A percentile compares a stretch with the other conserved stretches of the same genome.
phyloP scores from a whole-genome alignment of 2,113 vertebrate species.

The Notothenia rossii region DNA sequence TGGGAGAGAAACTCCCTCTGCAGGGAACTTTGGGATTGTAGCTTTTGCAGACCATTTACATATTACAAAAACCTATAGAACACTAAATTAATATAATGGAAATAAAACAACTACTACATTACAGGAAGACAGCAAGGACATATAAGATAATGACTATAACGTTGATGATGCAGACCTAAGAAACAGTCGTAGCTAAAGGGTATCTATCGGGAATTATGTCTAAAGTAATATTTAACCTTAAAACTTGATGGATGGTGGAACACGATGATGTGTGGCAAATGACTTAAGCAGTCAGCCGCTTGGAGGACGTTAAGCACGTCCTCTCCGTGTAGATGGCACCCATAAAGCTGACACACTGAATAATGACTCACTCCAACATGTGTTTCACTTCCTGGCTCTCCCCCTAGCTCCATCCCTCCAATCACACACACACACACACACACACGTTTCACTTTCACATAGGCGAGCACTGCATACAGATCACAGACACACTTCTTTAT shows the following conservation, averaged over 20 bases:
- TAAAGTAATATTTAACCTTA: background rate
- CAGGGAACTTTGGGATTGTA: too few relatives aligned
- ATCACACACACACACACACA: constrained; percentile 10
- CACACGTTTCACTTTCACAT: constrained; percentile 29
- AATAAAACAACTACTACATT: too few relatives aligned
- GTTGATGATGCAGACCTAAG: background rate
- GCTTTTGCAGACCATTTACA: too few relatives aligned
- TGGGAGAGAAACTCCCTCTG: too few relatives aligned
- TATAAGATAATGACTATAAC: background rate
- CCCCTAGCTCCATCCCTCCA: constrained; percentile 9
- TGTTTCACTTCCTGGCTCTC: constrained; percentile 32
- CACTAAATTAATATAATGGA: too few relatives aligned
- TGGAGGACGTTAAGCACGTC: constrained; percentile 20
- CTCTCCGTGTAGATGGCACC: constrained; percentile 37
- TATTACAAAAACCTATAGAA: too few relatives aligned
- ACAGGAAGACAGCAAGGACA: background rate
- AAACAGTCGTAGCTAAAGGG: background rate
- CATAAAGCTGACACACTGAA: constrained; percentile 53
- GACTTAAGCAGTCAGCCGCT: constrained; percentile 23
- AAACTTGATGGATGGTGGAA: constrained; percentile 45
- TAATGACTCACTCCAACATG: constrained; percentile 53
- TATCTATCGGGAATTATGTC: background rate
- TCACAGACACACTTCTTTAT: constrained; percentile 63
- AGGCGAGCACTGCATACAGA: constrained; percentile 14
- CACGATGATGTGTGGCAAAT: constrained; percentile 29